These are phyloP conservation scores for Lagocephalus sceleratus DNA, from an alignment of 2,797 vertebrate genomes.

Conservation along the genomic window DNA sequence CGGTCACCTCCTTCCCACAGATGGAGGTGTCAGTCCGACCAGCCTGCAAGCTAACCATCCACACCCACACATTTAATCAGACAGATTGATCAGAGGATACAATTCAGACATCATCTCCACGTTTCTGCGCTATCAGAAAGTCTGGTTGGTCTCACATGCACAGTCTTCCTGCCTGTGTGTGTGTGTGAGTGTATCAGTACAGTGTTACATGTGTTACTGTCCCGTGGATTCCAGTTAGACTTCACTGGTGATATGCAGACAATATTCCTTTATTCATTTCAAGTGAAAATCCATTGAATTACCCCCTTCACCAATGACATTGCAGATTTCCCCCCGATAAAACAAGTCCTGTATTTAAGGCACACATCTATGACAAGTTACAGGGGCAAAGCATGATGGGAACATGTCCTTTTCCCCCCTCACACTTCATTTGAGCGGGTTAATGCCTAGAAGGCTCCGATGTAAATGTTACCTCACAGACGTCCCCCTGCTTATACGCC, in stretches of 20 bases:
- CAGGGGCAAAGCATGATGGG: constrained; percentile 12
- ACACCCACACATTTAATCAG: too few relatives aligned
- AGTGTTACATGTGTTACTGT: too few relatives aligned
- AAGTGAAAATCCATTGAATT: too few relatives aligned
- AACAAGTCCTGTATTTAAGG: constrained; percentile 1
- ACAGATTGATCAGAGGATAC: too few relatives aligned
- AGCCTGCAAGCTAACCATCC: too few relatives aligned
- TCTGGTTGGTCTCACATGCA: too few relatives aligned
- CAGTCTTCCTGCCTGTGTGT: neutral
- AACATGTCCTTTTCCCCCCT: constrained; percentile 10
- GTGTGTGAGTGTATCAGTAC: neutral
- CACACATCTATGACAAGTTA: constrained; percentile 11
- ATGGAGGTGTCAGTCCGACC: too few relatives aligned
- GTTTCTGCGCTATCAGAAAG: too few relatives aligned
- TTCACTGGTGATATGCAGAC: too few relatives aligned
- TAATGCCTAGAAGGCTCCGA: constrained; percentile 7
- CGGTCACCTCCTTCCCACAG: too few relatives aligned
- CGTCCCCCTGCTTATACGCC: constrained; percentile 15
- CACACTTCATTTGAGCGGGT: constrained; percentile 40
- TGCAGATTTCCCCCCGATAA: constrained; percentile 6
- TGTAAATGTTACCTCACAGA: constrained; percentile 27
- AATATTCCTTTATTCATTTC: neutral
- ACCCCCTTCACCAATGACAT: constrained; percentile 3
- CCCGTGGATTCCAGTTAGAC: too few relatives aligned
- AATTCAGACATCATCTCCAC: too few relatives aligned